These are phyloP conservation scores for Aphidius colemani DNA, from an alignment of 2,888 invertebrate species.

Conservation along the genomic window DNA sequence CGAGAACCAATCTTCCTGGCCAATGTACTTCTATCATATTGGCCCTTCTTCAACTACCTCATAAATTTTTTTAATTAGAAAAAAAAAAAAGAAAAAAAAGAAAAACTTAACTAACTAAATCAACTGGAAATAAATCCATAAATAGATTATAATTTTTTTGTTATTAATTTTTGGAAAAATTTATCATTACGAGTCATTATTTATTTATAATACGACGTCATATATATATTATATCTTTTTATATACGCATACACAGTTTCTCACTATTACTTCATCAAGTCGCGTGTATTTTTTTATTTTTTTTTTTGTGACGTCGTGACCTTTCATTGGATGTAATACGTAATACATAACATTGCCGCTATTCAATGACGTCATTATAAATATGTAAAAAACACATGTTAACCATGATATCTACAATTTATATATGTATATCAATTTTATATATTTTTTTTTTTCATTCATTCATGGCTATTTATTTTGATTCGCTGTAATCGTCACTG, in stretches of 20 bases:
- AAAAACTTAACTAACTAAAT: too few species aligned
- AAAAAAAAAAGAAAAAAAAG: too few species aligned
- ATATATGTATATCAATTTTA: too few species aligned
- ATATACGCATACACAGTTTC: too few species aligned
- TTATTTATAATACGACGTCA: slow-evolving; percentile 13
- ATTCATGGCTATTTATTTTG: too few species aligned
- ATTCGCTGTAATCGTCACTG: too few species aligned
- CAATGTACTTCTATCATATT: slow-evolving; percentile 17
- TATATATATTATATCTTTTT: slow-evolving; percentile 9
- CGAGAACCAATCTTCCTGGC: neutral
- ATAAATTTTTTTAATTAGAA: slow-evolving; percentile 3
- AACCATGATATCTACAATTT: too few species aligned
- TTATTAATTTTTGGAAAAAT: too few species aligned
- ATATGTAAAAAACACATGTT: too few species aligned
- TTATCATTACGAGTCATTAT: too few species aligned
- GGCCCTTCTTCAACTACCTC: slow-evolving; percentile 32
- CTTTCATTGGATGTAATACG: slow-evolving; percentile 36
- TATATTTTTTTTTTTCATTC: neutral
- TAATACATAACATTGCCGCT: slow-evolving; percentile 33
- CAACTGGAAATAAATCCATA: too few species aligned
- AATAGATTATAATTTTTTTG: too few species aligned
- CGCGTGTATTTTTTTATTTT: slow-evolving; percentile 37
- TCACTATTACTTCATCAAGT: neutral
- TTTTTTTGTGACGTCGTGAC: slow-evolving; percentile 39
- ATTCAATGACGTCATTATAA: slow-evolving; percentile 44